A percentile compares a stretch with the other conserved stretches of the same genome.
Conservation (phyloP, 2,113 vertebrate genomes). For the Lepisosteus osseus region DNA sequence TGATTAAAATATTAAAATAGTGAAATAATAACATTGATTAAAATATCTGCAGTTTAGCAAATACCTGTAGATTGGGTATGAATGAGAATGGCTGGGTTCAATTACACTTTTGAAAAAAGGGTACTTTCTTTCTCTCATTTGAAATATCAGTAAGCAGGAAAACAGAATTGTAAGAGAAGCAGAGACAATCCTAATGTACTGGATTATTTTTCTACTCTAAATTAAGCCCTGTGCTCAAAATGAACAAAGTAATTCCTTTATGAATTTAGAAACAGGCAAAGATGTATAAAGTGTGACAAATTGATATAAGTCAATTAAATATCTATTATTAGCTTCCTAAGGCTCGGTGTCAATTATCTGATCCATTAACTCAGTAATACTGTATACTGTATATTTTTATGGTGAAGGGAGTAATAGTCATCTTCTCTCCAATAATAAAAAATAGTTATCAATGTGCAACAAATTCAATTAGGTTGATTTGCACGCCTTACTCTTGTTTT, state of each 20-base stretch:
- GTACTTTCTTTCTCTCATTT: too few species aligned
- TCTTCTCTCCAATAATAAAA: slow-evolving; percentile 50
- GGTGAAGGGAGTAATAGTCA: slow-evolving; percentile 49
- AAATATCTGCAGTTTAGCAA: too few species aligned
- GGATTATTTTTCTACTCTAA: too few species aligned
- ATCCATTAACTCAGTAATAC: slow-evolving; percentile 74
- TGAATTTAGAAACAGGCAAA: slow-evolving; percentile 40
- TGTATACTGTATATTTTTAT: slow-evolving; percentile 66
- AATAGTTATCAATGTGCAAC: slow-evolving; percentile 59
- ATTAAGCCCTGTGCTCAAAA: neutral
- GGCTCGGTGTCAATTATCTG: slow-evolving; percentile 73
- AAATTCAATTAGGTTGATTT: slow-evolving; percentile 58
- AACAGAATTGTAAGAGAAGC: too few species aligned
- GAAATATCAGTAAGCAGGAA: too few species aligned
- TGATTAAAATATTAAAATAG: neutral
- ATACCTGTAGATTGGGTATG: too few species aligned
- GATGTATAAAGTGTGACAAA: slow-evolving; percentile 57
- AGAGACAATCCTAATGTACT: too few species aligned
- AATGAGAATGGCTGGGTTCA: too few species aligned
- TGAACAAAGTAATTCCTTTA: slow-evolving; percentile 1
- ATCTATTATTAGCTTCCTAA: slow-evolving; percentile 73
- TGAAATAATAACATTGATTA: too few species aligned
- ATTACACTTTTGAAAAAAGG: too few species aligned
- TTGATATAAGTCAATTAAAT: slow-evolving; percentile 69
- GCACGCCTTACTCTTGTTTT: slow-evolving; percentile 46